Evolutionary conservation across 2,888 invertebrate genomes (phyloP).

Genomic region (Tigriopus californicus): DNA sequence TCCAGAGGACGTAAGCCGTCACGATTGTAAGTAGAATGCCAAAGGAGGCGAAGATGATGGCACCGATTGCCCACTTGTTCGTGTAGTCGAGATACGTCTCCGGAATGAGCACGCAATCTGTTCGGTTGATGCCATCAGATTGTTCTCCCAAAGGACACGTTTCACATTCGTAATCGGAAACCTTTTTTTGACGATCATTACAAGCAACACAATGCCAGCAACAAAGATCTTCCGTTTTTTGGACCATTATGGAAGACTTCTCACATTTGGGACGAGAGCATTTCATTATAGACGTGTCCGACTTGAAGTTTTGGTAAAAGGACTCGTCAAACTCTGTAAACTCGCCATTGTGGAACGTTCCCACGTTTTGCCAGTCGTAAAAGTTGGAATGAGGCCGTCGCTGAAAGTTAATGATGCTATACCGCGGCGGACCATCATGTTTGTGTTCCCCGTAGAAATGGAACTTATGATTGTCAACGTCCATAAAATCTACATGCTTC

Average conservation of each 20-base stretch:
- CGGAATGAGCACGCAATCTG: not conserved
- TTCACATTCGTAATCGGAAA: constrained; percentile 30
- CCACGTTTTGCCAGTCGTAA: constrained; percentile 32
- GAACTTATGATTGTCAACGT: constrained; percentile 32
- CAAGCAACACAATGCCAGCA: constrained; percentile 37
- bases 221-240: constrained; percentile 28
- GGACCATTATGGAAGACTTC: not conserved
- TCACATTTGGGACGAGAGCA: not conserved
- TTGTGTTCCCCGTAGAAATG: constrained; percentile 24
- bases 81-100: constrained; percentile 32
- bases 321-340: not conserved
- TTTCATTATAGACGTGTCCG: not conserved
- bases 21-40: constrained; percentile 16
- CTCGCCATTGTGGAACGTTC: constrained; percentile 28
- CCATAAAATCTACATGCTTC: constrained; percentile 33
- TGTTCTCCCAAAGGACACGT: constrained; percentile 25
- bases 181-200: constrained; percentile 28
- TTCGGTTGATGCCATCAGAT: not conserved
- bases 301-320: not conserved
- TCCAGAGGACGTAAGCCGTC: constrained; percentile 29
- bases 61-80: constrained; percentile 32
- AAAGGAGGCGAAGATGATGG: constrained; percentile 24
- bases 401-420: constrained; percentile 35
- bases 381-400: constrained; percentile 22
- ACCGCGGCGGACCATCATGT: constrained; percentile 30